These are phyloP conservation scores for Loris lydekkerianus DNA, from an alignment of 2,797 vertebrate species.

Conservation along the genomic window DNA sequence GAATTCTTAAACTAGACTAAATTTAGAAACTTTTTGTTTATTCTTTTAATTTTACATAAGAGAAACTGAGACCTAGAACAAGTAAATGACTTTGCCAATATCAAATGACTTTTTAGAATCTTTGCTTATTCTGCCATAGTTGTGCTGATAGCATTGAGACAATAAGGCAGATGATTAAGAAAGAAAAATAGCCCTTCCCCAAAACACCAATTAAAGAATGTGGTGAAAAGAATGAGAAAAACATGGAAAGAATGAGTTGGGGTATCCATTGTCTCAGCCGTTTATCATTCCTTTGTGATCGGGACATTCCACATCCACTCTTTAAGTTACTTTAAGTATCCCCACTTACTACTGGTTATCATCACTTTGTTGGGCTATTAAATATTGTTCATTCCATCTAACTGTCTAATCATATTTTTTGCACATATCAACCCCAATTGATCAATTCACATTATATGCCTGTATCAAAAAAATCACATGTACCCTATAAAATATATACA, in stretches of 20 bases:
- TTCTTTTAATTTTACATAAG: not conserved
- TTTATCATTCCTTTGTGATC: not conserved
- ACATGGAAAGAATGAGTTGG: not conserved
- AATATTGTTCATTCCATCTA: not conserved
- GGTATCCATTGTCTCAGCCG: not conserved
- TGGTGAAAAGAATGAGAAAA: not conserved
- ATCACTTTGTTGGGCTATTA: not conserved
- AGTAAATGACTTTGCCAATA: not conserved
- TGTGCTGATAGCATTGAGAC: not conserved
- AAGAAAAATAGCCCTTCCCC: not conserved
- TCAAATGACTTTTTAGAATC: not conserved
- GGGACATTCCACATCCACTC: not conserved
- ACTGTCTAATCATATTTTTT: not conserved
- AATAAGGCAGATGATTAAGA: not conserved
- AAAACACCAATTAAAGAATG: not conserved
- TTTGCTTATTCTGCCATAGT: not conserved
- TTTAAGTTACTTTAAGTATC: not conserved
- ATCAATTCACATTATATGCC: not conserved
- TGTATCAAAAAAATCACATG: not conserved
- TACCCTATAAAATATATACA: not conserved
- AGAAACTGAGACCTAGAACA: not conserved
- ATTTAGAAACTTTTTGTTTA: constrained; percentile 13
- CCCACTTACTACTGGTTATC: not conserved
- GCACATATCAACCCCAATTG: not conserved
- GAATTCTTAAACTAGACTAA: not conserved